Conservation (phyloP, 2,797 vertebrate genomes). For the Rousettus madagascariensis region DNA sequence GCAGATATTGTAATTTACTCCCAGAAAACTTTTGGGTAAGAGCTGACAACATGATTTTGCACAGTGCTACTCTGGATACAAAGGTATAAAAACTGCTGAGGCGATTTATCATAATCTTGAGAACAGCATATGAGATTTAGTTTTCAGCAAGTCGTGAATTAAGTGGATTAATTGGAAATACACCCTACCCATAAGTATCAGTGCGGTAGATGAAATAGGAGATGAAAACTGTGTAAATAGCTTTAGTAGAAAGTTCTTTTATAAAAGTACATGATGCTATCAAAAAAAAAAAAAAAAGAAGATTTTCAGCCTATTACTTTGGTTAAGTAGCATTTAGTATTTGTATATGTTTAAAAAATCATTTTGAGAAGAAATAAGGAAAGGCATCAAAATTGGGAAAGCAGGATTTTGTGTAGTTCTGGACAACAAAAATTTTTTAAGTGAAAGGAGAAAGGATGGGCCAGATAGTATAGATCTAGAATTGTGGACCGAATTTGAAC, state of each 20-base stretch:
- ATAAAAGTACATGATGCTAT: not conserved
- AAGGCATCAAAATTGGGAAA: not conserved
- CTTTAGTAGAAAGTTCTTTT: slow-evolving; percentile 24
- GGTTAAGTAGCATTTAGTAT: not conserved
- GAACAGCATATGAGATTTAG: not conserved
- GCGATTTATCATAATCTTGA: not conserved
- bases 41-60: slow-evolving; percentile 8
- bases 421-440: not conserved
- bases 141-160: not conserved
- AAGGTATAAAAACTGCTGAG: not conserved
- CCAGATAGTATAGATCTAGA: not conserved
- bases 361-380: slow-evolving; percentile 21
- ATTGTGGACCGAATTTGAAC: not conserved
- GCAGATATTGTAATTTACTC: slow-evolving; percentile 20
- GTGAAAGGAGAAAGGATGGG: not conserved
- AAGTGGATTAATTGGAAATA: not conserved
- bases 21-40: not conserved
- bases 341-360: slow-evolving; percentile 26
- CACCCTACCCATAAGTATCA: not conserved
- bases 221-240: not conserved
- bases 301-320: not conserved
- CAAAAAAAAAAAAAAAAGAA: not conserved
- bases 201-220: not conserved
- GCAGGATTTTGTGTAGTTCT: not conserved
- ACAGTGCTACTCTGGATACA: not conserved